Conservation (phyloP, 2,888 invertebrate genomes). For the Standfussiana lucernea region DNA sequence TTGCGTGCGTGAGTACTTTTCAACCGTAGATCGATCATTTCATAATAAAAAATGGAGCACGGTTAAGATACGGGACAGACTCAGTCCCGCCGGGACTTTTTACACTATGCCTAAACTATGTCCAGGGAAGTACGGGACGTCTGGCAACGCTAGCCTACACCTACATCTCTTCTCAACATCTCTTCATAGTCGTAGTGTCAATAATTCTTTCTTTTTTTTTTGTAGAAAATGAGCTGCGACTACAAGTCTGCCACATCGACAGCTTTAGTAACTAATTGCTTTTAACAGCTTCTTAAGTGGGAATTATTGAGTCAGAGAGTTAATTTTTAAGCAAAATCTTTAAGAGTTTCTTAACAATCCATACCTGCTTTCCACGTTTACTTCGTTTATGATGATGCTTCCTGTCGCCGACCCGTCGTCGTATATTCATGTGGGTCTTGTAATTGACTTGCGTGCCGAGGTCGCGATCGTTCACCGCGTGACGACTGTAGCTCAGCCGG, state of each 20-base stretch:
- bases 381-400: conserved; percentile 96
- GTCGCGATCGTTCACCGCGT: conserved; percentile 97
- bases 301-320: neutral
- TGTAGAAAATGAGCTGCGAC: neutral
- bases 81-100: no score
- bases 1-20: no score
- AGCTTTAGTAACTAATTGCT: neutral
- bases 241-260: neutral
- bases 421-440: conserved; percentile 97
- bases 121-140: no score
- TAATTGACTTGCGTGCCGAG: conserved; percentile 96
- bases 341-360: neutral
- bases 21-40: no score
- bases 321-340: neutral
- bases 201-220: neutral
- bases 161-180: no score
- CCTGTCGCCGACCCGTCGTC: conserved; percentile 96
- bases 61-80: no score
- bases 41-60: no score
- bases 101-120: no score
- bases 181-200: neutral
- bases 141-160: no score
- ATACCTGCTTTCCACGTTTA: conserved; percentile 95
- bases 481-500: conserved; percentile 96
- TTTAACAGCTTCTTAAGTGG: neutral